Conservation (phyloP, 2,888 invertebrate species). For the Germaria angustata region DNA sequence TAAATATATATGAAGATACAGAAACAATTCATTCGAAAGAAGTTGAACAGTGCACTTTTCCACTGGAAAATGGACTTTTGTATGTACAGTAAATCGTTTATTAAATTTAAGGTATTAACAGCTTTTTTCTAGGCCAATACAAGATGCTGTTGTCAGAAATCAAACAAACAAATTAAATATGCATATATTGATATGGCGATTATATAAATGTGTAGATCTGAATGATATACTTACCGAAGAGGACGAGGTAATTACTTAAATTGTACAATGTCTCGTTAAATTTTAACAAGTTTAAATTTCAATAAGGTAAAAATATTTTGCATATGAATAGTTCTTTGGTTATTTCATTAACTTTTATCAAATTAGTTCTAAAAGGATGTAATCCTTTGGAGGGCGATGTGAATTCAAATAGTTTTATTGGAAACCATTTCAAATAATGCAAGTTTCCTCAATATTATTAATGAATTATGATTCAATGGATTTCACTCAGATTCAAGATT, state of each 20-base stretch:
- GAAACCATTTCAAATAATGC: too few species aligned
- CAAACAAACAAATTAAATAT: constrained; percentile 69
- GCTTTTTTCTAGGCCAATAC: constrained; percentile 73
- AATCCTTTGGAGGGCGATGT: too few species aligned
- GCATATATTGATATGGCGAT: constrained; percentile 71
- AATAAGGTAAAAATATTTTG: too few species aligned
- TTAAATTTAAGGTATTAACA: too few species aligned
- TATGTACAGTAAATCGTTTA: constrained; percentile 18
- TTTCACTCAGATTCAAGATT: too few species aligned
- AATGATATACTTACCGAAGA: constrained; percentile 71
- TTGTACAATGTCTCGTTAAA: not conserved
- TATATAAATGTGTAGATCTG: constrained; percentile 67
- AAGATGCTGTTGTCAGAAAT: constrained; percentile 70
- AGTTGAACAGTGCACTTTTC: not conserved
- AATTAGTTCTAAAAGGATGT: too few species aligned
- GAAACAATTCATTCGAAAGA: not conserved
- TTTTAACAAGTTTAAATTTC: too few species aligned
- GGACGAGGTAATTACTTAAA: constrained; percentile 69
- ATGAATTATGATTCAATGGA: too few species aligned
- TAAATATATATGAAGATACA: constrained; percentile 29
- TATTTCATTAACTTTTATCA: too few species aligned
- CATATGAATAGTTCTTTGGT: too few species aligned
- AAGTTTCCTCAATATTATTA: too few species aligned
- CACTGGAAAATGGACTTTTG: constrained; percentile 52
- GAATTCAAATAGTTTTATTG: too few species aligned